A percentile compares a stretch with the other conserved stretches of the same genome.
phyloP scores from a whole-genome alignment of 2,797 vertebrate species.

The Sphenopsis melanotis region DNA sequence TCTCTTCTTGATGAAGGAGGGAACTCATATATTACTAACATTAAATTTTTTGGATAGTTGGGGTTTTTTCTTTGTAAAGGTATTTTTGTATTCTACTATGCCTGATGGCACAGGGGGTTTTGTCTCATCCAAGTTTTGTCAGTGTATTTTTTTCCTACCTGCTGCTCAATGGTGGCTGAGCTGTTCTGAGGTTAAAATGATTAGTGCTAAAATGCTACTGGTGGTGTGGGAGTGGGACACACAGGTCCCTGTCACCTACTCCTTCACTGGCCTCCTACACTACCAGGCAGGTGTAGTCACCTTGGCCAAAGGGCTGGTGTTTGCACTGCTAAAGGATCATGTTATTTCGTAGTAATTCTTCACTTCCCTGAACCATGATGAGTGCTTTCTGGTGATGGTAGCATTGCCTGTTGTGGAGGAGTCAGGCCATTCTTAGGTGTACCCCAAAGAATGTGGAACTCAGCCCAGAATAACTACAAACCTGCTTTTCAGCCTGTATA shows the following conservation, averaged over 20 bases:
- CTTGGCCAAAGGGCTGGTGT: not conserved
- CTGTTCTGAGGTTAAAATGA: not conserved
- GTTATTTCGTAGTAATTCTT: not conserved
- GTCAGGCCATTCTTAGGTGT: not conserved
- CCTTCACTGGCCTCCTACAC: not conserved
- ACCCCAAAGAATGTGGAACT: not conserved
- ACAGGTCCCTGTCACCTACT: not conserved
- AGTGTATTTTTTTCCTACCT: not conserved
- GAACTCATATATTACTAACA: not conserved
- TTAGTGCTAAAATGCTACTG: not conserved
- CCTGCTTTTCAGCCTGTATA: not conserved
- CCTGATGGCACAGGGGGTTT: not conserved
- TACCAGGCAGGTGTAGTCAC: not conserved
- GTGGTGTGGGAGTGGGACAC: not conserved
- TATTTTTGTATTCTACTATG: not conserved
- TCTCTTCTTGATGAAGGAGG: not conserved
- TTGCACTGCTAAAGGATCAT: not conserved
- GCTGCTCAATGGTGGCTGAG: not conserved
- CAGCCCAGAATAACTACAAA: not conserved
- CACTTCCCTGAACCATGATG: not conserved
- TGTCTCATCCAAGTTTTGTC: not conserved
- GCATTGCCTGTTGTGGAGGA: not conserved
- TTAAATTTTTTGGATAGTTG: not conserved
- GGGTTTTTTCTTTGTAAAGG: not conserved
- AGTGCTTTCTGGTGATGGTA: not conserved